Conservation (phyloP, 2,888 invertebrate genomes). For the Ditylenchus weischeri region DNA sequence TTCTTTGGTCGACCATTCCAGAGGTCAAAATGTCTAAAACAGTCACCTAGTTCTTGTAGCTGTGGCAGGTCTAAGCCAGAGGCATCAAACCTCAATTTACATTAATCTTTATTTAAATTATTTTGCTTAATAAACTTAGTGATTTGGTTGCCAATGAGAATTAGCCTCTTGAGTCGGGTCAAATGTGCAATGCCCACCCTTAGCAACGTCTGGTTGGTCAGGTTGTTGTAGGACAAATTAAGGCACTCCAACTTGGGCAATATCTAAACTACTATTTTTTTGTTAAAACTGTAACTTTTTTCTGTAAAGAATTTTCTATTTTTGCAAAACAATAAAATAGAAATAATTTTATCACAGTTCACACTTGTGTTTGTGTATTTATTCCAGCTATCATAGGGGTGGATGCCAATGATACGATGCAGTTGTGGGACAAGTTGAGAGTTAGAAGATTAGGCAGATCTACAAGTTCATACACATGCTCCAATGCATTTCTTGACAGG, state of each 20-base stretch:
- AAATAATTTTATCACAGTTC: background rate
- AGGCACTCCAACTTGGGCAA: slow-evolving; percentile 20
- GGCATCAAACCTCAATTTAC: background rate
- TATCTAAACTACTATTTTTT: background rate
- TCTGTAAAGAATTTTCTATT: too few relatives aligned
- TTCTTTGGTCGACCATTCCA: too few relatives aligned
- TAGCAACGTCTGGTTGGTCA: slow-evolving; percentile 27
- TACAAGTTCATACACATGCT: slow-evolving; percentile 32
- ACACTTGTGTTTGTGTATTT: too few relatives aligned
- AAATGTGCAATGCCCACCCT: slow-evolving; percentile 30
- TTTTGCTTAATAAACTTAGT: slow-evolving; percentile 11
- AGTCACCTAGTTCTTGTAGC: slow-evolving; percentile 14
- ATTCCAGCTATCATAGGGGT: too few relatives aligned
- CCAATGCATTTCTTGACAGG: slow-evolving; percentile 30
- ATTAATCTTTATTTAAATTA: background rate
- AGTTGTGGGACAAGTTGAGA: slow-evolving; percentile 30
- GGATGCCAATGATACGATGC: slow-evolving; percentile 17
- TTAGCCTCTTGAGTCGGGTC: slow-evolving; percentile 19
- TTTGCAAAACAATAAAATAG: too few relatives aligned
- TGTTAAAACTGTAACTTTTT: too few relatives aligned
- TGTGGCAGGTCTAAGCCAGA: background rate
- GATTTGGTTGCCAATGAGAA: slow-evolving; percentile 29
- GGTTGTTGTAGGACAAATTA: slow-evolving; percentile 31
- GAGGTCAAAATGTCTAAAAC: slow-evolving; percentile 14
- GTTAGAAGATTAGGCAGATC: slow-evolving; percentile 25